A percentile compares a stretch with the other conserved stretches of the same genome.
Conservation (phyloP, 2,888 invertebrate species). For the Stratiomys singularior region DNA sequence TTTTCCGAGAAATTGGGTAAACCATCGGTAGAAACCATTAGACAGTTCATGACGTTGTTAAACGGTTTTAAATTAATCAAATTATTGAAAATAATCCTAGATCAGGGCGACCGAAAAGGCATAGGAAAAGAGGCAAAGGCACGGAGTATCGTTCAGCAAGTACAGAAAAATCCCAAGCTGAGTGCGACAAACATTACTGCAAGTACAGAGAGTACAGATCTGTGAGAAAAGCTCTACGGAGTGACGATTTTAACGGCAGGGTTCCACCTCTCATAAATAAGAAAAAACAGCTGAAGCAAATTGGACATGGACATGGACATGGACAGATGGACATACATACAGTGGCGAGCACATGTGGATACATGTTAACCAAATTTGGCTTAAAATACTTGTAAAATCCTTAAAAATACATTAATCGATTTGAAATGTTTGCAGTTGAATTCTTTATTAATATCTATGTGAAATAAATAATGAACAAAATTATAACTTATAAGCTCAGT, state of each 20-base stretch:
- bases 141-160: conserved; percentile 36
- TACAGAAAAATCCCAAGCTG: conserved; percentile 36
- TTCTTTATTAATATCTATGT: no score
- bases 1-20: conserved; percentile 47
- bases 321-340: no score
- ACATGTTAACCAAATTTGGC: no score
- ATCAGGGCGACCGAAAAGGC: conserved; percentile 20
- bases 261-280: conserved; percentile 21
- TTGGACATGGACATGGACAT: no score
- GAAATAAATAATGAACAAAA: no score
- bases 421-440: no score
- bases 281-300: conserved; percentile 25
- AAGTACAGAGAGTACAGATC: conserved; percentile 26
- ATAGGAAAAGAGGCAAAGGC: conserved; percentile 43
- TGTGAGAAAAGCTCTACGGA: conserved; percentile 27
- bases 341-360: no score
- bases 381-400: no score
- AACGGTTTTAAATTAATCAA: conserved; percentile 35
- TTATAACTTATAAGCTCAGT: no score
- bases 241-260: conserved; percentile 7
- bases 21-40: no score
- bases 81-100: conserved; percentile 37
- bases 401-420: no score
- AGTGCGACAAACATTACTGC: conserved; percentile 40
- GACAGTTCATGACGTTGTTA: conserved; percentile 47